Evolutionary conservation across 1,140 invertebrate species (phyloP).

Genomic region (Tetramorium alpestre): DNA sequence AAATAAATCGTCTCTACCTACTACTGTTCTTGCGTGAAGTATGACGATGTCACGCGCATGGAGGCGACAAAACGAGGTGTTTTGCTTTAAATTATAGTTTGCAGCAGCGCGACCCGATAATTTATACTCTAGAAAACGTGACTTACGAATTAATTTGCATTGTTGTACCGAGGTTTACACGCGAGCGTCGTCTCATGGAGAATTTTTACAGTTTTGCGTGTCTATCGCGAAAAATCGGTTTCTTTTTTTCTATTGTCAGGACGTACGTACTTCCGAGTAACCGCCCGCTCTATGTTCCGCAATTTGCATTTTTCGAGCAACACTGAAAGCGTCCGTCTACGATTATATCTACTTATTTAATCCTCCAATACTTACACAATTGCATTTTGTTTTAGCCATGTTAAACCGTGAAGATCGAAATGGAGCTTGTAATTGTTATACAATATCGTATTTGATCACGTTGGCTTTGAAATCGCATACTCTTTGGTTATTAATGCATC

Average conservation of each 20-base stretch:
- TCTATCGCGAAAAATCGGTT: background rate
- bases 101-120: slow-evolving; percentile 25
- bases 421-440: background rate
- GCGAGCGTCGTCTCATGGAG: background rate
- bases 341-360: background rate
- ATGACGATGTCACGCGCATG: slow-evolving; percentile 54
- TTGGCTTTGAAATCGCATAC: background rate
- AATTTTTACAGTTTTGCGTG: background rate
- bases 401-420: background rate
- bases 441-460: background rate
- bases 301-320: background rate
- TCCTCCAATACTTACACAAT: background rate
- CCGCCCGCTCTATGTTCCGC: background rate
- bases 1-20: slow-evolving; percentile 49
- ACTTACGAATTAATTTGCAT: slow-evolving; percentile 56
- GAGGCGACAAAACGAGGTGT: slow-evolving; percentile 49
- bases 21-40: slow-evolving; percentile 41
- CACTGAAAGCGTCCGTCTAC: background rate
- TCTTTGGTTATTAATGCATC: background rate
- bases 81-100: slow-evolving; percentile 51
- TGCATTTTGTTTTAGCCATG: background rate
- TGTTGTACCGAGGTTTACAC: slow-evolving; percentile 36
- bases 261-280: background rate
- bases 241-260: background rate
- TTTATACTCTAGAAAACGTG: slow-evolving; percentile 44